These are phyloP conservation scores for Drosophila aldrichi DNA, from an alignment of 2,888 invertebrate genomes.

Conservation along the genomic window DNA sequence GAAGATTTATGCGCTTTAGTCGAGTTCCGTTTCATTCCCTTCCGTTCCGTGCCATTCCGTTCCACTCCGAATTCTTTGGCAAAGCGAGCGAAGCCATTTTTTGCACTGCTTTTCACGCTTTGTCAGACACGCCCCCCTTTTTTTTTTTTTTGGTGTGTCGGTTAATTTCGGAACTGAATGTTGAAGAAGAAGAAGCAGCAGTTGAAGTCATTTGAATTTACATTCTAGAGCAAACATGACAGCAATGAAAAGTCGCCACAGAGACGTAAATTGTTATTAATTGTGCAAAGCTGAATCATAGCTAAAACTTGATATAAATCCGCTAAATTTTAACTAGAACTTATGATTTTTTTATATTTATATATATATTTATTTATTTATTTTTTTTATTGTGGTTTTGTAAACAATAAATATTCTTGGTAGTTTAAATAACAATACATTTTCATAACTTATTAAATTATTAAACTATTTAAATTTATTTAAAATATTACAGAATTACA, in stretches of 20 bases:
- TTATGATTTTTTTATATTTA: too few species aligned
- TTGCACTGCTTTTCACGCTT: conserved; percentile 46
- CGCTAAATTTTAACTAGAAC: too few species aligned
- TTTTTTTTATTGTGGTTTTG: too few species aligned
- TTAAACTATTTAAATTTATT: too few species aligned
- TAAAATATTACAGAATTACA: too few species aligned
- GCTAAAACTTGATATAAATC: too few species aligned
- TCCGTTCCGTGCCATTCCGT: conserved; percentile 21
- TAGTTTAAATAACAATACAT: too few species aligned
- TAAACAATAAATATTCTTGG: too few species aligned
- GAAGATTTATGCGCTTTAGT: conserved; percentile 80
- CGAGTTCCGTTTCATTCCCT: conserved; percentile 54
- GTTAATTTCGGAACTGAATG: conserved; percentile 41
- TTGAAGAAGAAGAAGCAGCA: neutral
- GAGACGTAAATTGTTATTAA: neutral
- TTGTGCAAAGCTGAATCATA: too few species aligned
- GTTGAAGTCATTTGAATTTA: conserved; percentile 51
- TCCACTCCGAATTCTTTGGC: conserved; percentile 47
- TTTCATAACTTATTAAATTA: too few species aligned
- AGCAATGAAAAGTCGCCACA: conserved; percentile 22
- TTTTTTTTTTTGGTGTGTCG: neutral
- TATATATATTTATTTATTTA: too few species aligned
- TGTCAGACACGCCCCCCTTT: conserved; percentile 6
- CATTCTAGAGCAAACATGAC: conserved; percentile 41
- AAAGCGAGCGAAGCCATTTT: conserved; percentile 56